phyloP scores from a whole-genome alignment of 2,113 vertebrate genomes.

The Vanacampus margaritifer region DNA sequence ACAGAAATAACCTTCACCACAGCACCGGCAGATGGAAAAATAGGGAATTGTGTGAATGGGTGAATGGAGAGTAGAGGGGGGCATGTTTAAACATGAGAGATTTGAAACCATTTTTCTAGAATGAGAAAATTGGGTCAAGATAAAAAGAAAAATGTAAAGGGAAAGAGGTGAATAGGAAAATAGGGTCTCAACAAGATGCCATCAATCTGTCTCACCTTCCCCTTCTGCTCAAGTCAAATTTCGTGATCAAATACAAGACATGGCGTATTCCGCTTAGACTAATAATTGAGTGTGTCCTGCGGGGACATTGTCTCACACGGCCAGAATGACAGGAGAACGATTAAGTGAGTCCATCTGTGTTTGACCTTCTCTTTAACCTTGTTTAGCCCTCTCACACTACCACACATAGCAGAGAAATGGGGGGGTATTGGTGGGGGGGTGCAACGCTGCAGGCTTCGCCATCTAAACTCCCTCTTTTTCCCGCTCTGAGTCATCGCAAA shows the following conservation, averaged over 20 bases:
- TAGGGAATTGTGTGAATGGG: background rate
- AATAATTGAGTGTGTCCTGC: constrained; percentile 33
- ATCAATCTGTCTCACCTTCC: constrained; percentile 9
- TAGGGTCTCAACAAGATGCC: constrained; percentile 1
- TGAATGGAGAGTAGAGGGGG: background rate
- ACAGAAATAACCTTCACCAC: constrained; percentile 62
- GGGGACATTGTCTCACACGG: constrained; percentile 26
- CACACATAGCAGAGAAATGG: constrained; percentile 11
- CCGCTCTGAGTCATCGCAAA: constrained; percentile 56
- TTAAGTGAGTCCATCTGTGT: constrained; percentile 44
- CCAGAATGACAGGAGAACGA: constrained; percentile 40
- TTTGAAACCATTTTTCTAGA: constrained; percentile 1
- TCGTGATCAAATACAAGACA: constrained; percentile 11
- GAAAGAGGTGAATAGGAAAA: constrained; percentile 13
- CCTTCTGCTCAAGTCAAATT: background rate
- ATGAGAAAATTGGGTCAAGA: constrained; percentile 14
- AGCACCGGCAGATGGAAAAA: constrained; percentile 33
- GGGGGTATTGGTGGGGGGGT: too few species aligned
- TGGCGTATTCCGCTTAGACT: constrained; percentile 16
- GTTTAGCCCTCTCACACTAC: constrained; percentile 49
- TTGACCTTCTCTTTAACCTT: constrained; percentile 69
- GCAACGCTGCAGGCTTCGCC: constrained; percentile 42
- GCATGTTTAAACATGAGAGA: background rate
- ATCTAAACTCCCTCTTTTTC: constrained; percentile 29
- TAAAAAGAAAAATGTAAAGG: background rate